Base-by-base conservation (phyloP, 2,888 invertebrate species). In the Odontocerum albicorne region DNA sequence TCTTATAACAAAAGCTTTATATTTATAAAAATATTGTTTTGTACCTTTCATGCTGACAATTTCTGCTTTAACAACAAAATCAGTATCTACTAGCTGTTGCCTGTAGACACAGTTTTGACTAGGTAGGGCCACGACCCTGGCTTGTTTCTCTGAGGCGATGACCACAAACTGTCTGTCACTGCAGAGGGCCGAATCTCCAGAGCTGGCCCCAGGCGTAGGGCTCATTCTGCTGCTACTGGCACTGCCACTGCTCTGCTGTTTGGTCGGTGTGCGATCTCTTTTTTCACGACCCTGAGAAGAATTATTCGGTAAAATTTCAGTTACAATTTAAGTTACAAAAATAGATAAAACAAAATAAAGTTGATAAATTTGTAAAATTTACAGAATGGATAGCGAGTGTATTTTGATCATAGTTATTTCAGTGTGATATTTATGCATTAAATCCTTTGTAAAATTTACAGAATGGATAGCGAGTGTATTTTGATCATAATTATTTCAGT, bases 91-190 rank as follows among this genome's bases (percentile, higher is more conserved):
- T 65, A 97, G 84, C 75, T 94, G 94, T 72, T 92, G 90, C 66
- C 94, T 85, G 77, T 93, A 95, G 65, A 94, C 87, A 78, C 94
- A 95, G 71, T 91, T 92, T 76, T 96, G 96, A 65, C 95, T 94
- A 62, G 96, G 96, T 69, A 96, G 83, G 63, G 94, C 93, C 62
- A 96, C 89, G 62, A 96, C 92, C 66, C 93, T 84, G 60, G 92
- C 94, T 79, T 96, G 93, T 76, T 95, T 96, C 78, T 97, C 96
- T 56, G 95, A 95, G 61, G 91, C 90, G 64, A 97, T 85, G 49
- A 95, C 92, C 62, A 92, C 91, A 75, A 92, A 95, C 82, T 96
- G 96, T 62, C 92, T 82, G 76, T 96, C 95, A 66, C 85, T 85
- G 66, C 77, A 70, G 65, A 79, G 67, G 63, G 73, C 80, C 57